These are phyloP conservation scores for Sciurus vulgaris DNA, from an alignment of 2,797 vertebrate species.

Conservation along the genomic window DNA sequence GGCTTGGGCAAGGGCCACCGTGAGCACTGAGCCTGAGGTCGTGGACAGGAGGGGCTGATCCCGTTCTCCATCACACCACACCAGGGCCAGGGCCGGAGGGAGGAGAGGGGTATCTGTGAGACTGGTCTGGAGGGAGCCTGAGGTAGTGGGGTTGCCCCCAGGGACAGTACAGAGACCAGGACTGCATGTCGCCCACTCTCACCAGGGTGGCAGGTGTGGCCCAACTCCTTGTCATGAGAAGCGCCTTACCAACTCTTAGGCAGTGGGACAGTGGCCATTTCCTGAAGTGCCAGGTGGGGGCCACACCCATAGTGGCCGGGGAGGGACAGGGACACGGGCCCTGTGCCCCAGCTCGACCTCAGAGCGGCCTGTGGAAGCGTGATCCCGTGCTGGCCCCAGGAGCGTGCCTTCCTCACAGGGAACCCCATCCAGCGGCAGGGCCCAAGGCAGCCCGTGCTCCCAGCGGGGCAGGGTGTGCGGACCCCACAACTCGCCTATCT, in stretches of 20 bases:
- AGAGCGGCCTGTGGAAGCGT: fast-evolving
- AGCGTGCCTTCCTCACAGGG: not conserved
- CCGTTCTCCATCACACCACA: not conserved
- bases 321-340: fast-evolving
- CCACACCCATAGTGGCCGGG: too few relatives aligned
- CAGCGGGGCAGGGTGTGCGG: too few relatives aligned
- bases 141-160: fast-evolving
- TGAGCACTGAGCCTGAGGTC: fast-evolving
- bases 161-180: not conserved
- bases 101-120: too few relatives aligned
- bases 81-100: fast-evolving
- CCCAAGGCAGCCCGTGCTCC: too few relatives aligned
- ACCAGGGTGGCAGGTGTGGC: fast-evolving
- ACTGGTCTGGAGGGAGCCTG: not conserved
- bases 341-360: not conserved
- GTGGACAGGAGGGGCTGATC: fast-evolving
- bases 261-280: fast-evolving
- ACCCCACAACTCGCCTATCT: too few relatives aligned
- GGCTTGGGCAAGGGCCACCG: not conserved
- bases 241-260: not conserved
- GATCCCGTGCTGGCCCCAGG: not conserved
- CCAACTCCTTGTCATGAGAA: fast-evolving
- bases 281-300: too few relatives aligned
- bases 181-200: fast-evolving
- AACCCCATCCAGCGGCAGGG: too few relatives aligned